Conservation (phyloP, 2,797 vertebrate species). For the Xerus rutilus region DNA sequence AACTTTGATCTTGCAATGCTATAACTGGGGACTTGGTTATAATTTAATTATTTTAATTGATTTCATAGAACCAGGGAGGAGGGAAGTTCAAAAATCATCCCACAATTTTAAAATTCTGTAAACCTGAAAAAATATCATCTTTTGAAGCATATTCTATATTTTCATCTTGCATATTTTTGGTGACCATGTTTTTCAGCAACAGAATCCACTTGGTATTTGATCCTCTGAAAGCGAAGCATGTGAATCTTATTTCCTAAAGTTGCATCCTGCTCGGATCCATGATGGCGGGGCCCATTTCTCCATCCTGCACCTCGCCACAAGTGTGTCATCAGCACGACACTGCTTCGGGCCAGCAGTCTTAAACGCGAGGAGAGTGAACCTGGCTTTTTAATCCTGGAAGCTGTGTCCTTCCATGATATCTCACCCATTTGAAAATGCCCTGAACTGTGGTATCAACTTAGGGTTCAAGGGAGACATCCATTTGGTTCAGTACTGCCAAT, state of each 20-base stretch:
- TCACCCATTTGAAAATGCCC: constrained; percentile 10
- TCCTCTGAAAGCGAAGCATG: neutral
- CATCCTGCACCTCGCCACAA: neutral
- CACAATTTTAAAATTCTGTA: neutral
- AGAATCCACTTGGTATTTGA: neutral
- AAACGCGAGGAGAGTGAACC: neutral
- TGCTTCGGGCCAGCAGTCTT: neutral
- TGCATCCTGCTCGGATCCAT: constrained; percentile 61
- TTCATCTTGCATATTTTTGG: neutral
- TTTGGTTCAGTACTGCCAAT: constrained; percentile 66
- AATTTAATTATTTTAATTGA: neutral
- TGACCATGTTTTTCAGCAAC: neutral
- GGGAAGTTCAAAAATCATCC: constrained; percentile 4
- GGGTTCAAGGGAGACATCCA: constrained; percentile 48
- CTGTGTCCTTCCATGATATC: neutral
- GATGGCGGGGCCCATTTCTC: neutral
- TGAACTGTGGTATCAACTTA: constrained; percentile 53
- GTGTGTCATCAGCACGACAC: neutral
- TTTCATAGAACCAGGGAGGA: neutral
- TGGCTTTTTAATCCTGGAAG: constrained; percentile 12
- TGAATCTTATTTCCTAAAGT: neutral
- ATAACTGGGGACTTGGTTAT: neutral
- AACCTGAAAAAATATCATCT: neutral
- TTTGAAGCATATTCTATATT: neutral
- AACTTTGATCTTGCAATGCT: neutral